Base-by-base conservation (phyloP, 2,113 vertebrate genomes). In the Rafetus swinhoei region DNA sequence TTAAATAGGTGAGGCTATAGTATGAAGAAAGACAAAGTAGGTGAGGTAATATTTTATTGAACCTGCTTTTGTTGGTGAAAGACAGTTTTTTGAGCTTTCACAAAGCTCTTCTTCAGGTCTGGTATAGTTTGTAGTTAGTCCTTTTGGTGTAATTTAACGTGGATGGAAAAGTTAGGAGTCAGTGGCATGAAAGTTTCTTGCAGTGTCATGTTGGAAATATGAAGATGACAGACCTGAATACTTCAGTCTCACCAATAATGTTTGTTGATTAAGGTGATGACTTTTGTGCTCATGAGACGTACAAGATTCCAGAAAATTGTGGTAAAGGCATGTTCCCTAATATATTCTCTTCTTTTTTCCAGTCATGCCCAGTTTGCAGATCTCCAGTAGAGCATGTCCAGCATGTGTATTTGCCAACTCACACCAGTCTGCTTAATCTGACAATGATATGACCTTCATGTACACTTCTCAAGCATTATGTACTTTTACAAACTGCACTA, bases 381-480 rank as follows among this genome's bases (percentile, higher is more conserved):
- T 99, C 99, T 0, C 98, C 97, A 7, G 99, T 99, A 90, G 99
- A 99, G 72, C 99, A 99, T 11, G 98, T 99, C 81, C 99, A 99
- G 98, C 99, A 99, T 4, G 98, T 99, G 94, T 99, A 99, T 94
- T 97, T 99, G 96, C 99, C 99, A 87, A 99, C 99, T 45, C 99
- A 99, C 97, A 99, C 99, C 97, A 99, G 99, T 96, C 98, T 99
- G 5, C 98, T 99, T 88, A 99, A 98, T 96, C 98, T 99, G 92
- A 98, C 98, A 76, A 96, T 99, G 80, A 98, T 98, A 94, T 98
- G 93, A 98, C 29, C 65, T n/a, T 4, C 4, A 0, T 60, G 12
- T 54, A 90, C 86, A 22, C 92, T 95, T 93, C 25, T 94, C 79
- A 79, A 13, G n/a, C 90, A n/a, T 94, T 82, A 7, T 95, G 92